Percentiles rank a stretch among this genome's conserved stretches.
phyloP scores from a whole-genome alignment of 2,113 vertebrate species.

The Pagrus major region DNA sequence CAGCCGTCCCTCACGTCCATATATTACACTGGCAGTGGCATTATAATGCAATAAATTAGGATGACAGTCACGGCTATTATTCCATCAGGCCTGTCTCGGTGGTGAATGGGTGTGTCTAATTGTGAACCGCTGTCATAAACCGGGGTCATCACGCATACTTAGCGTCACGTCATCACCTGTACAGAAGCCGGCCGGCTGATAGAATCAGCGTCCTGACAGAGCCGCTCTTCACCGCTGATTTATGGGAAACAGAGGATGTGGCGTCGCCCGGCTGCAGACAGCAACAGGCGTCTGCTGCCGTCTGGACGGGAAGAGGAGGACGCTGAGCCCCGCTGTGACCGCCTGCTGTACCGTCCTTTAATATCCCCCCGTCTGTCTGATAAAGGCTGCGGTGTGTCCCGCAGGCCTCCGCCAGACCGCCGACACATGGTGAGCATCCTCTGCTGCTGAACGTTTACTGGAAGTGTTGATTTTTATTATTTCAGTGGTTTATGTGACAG shows the following conservation, averaged over 20 bases:
- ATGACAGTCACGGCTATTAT: constrained; percentile 49
- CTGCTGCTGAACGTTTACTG: not conserved
- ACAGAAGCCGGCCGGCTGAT: constrained; percentile 27
- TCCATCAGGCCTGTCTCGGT: constrained; percentile 23
- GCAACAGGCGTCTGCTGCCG: constrained; percentile 52
- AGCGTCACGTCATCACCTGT: constrained; percentile 41
- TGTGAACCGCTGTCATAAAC: constrained; percentile 27
- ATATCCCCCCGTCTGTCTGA: constrained; percentile 20
- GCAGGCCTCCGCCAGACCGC: not conserved
- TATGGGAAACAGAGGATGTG: constrained; percentile 62
- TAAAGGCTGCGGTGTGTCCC: constrained; percentile 13
- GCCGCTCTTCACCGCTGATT: constrained; percentile 49
- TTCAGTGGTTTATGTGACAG: no score
- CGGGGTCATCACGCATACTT: constrained; percentile 44
- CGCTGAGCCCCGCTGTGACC: not conserved
- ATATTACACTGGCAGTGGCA: constrained; percentile 15
- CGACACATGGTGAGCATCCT: not conserved
- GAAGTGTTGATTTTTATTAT: not conserved
- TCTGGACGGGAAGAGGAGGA: constrained; percentile 45
- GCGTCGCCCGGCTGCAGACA: constrained; percentile 45
- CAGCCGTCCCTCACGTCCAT: constrained; percentile 19
- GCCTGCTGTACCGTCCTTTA: constrained; percentile 8
- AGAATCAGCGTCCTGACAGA: constrained; percentile 58
- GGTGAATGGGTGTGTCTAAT: constrained; percentile 48
- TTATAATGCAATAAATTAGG: constrained; percentile 41